Evolutionary conservation across 2,113 vertebrate genomes (phyloP), one percentile per base, ranked within the genome.

Genomic region (Pluvianellus socialis): DNA sequence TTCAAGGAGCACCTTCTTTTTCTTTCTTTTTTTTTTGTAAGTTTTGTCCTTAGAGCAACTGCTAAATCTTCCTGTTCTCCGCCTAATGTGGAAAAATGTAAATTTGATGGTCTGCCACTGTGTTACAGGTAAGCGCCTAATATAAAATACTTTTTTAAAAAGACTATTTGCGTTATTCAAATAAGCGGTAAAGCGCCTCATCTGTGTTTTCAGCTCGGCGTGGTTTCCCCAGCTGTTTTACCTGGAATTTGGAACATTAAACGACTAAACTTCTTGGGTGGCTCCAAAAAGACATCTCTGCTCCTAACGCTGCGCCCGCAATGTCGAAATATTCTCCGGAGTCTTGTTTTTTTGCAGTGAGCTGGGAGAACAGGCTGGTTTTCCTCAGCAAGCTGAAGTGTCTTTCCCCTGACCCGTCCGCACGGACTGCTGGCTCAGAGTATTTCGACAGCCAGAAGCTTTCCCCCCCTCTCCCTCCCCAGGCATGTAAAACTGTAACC

Each of bases 391-490:
- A 44, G 21, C 33, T 26, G 2, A 12, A 38, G 32, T 4, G 45
- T 15, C 5, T 47, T 63, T 40, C 30, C 23, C 8, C 14, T 2
- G 7, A 44, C n/a, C 27, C 22, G 2, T 16, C 70, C 44, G 7
- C 28, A 3, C 3, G 0, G 6, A 3, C 14, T 13, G 42, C 52
- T 47, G 32, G 15, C 74, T 92, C 4, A 1, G 59, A 2, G 1
- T n/a, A 13, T 71, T 40, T n/a, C 23, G 0, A 0, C 30, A 55
- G 74, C 30, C 56, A 58, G 44, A 28, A 68, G 3, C 10, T 0
- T 35, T 38, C n/a, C n/a, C 40, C 19, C 19, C 8, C 14, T n/a
- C 16, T 40, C 32, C 58, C 14, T 77, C 38, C 40, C 35, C 45
- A 4, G 7, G 8, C 8, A 1, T 1, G 1, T 65, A 8, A 23